Conservation (phyloP, 2,797 vertebrate species). For the Semotilus atromaculatus region DNA sequence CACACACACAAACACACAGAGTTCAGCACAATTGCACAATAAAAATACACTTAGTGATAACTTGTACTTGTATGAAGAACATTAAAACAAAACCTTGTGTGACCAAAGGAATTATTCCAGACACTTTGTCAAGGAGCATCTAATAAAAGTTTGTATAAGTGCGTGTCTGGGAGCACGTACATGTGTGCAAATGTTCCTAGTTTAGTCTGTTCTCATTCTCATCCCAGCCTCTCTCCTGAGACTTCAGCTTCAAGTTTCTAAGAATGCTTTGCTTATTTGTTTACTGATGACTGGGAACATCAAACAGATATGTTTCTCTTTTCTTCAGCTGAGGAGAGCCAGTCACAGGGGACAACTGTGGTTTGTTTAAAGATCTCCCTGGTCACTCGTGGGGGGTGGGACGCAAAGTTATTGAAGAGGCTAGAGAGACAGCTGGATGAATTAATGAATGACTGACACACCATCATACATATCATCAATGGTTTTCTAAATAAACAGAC, state of each 20-base stretch:
- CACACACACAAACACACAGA: not conserved
- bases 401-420: slow-evolving; percentile 14
- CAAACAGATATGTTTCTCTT: slow-evolving; percentile 37
- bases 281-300: slow-evolving; percentile 42
- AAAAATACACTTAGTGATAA: not conserved
- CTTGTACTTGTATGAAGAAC: not conserved
- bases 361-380: slow-evolving; percentile 35
- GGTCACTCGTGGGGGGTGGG: slow-evolving; percentile 3
- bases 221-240: slow-evolving; percentile 34
- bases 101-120: slow-evolving; percentile 7
- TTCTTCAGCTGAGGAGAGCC: slow-evolving; percentile 41
- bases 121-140: slow-evolving; percentile 3
- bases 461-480: slow-evolving; percentile 32
- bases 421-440: slow-evolving; percentile 42
- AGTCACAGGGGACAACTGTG: slow-evolving; percentile 33
- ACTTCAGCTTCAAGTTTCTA: slow-evolving; percentile 16
- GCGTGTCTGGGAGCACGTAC: slow-evolving; percentile 11
- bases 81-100: slow-evolving; percentile 22
- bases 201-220: slow-evolving; percentile 39
- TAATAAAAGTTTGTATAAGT: slow-evolving; percentile 12
- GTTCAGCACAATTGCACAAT: not conserved
- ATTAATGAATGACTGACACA: slow-evolving; percentile 24
- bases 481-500: slow-evolving; percentile 54
- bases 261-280: slow-evolving; percentile 47
- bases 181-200: slow-evolving; percentile 27